Conservation (phyloP, 2,797 vertebrate genomes). For the Picus viridis region DNA sequence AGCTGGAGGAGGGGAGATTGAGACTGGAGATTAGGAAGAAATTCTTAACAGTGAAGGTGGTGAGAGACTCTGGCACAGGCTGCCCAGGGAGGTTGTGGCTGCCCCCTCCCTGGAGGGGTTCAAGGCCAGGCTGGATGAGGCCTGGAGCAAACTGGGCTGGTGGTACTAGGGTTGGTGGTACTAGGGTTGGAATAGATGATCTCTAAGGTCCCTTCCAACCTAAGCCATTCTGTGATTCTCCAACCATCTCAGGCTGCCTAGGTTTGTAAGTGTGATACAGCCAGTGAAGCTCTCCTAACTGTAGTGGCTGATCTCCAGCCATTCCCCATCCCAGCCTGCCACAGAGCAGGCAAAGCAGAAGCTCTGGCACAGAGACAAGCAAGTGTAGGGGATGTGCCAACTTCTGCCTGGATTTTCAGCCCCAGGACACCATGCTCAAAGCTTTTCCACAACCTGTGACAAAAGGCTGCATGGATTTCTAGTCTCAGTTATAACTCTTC, state of each 20-base stretch:
- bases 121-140: too few relatives aligned
- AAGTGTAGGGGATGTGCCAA: rapidly evolving
- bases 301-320: background rate
- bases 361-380: background rate
- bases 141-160: too few relatives aligned
- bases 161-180: too few relatives aligned
- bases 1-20: too few relatives aligned
- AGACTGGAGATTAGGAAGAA: too few relatives aligned
- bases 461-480: background rate
- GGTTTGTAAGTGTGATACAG: background rate
- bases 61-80: too few relatives aligned
- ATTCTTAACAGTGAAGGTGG: too few relatives aligned
- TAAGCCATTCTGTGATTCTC: too few relatives aligned
- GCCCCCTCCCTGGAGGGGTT: too few relatives aligned
- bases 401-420: background rate
- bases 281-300: background rate
- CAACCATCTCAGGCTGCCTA: background rate
- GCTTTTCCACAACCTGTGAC: background rate
- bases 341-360: background rate
- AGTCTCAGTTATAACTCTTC: background rate
- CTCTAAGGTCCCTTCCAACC: too few relatives aligned
- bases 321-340: background rate
- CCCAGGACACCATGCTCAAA: background rate
- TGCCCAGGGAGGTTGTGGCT: too few relatives aligned
- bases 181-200: too few relatives aligned